Conservation (phyloP, 35 echinoderm and acorn worm species). For the Stichopus chloronotus region DNA sequence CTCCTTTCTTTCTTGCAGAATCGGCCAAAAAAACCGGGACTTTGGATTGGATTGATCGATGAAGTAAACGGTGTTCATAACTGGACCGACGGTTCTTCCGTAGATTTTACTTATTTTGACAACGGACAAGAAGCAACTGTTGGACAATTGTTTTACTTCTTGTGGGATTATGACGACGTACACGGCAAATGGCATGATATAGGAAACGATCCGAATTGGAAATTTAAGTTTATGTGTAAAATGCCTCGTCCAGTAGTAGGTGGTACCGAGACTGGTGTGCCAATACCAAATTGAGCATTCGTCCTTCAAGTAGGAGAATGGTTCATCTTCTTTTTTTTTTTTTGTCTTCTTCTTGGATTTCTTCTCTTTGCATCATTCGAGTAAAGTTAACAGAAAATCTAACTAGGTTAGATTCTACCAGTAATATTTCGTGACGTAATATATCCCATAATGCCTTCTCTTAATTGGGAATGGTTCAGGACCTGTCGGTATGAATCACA, state of each 20-base stretch:
- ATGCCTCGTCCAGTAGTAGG: not conserved
- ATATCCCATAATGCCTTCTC: too few relatives aligned
- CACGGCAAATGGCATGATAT: conserved; percentile 34
- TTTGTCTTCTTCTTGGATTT: too few relatives aligned
- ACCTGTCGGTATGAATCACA: too few relatives aligned
- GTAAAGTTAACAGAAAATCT: too few relatives aligned
- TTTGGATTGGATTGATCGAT: conserved; percentile 36
- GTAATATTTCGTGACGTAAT: too few relatives aligned
- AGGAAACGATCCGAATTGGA: not conserved
- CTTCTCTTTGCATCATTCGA: too few relatives aligned
- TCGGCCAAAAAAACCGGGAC: not conserved
- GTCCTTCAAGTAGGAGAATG: too few relatives aligned
- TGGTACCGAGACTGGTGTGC: too few relatives aligned
- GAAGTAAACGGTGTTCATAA: not conserved
- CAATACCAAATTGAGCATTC: too few relatives aligned
- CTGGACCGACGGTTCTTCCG: not conserved
- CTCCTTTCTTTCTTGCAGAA: not conserved
- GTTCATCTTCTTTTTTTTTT: too few relatives aligned
- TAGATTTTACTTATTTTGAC: not conserved
- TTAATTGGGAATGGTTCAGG: too few relatives aligned
- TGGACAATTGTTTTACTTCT: not conserved
- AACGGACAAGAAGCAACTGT: not conserved
- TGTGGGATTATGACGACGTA: not conserved
- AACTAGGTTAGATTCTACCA: too few relatives aligned
- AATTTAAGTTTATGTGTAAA: conserved; percentile 49